These are phyloP conservation scores for Anagrus nilaparvatae DNA, from an alignment of 1,140 invertebrate species.

Conservation along the genomic window DNA sequence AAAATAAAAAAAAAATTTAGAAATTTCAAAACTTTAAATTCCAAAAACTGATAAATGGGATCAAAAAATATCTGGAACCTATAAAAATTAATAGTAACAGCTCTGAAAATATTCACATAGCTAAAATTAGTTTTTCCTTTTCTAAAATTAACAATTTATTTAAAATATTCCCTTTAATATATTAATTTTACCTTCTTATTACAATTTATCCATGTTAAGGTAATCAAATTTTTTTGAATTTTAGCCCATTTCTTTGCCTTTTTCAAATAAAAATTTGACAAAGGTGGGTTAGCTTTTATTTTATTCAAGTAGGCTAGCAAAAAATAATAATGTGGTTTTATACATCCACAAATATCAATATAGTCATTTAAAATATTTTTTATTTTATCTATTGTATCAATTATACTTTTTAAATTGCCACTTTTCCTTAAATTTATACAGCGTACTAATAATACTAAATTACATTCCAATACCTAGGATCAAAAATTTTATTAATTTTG, in stretches of 20 bases:
- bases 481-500: no score
- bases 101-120: no score
- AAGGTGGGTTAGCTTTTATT: slow-evolving; percentile 1
- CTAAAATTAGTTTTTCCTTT: no score
- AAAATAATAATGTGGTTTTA: slow-evolving; percentile 20
- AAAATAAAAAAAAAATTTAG: no score
- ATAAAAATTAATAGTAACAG: no score
- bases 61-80: no score
- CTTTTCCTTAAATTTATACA: slow-evolving; percentile 19
- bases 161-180: slow-evolving; percentile 7
- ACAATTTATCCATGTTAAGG: slow-evolving; percentile 17
- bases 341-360: background rate
- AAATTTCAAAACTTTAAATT: no score
- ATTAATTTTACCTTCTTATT: slow-evolving; percentile 19
- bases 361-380: slow-evolving; percentile 1
- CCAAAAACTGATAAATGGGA: no score
- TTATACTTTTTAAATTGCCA: slow-evolving; percentile 3
- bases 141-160: slow-evolving; percentile 17
- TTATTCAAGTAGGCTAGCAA: slow-evolving; percentile 19
- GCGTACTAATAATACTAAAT: slow-evolving; percentile 17
- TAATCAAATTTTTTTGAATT: slow-evolving; percentile 15
- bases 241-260: slow-evolving; percentile 13
- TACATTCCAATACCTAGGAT: slow-evolving; percentile 21
- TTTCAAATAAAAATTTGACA: background rate
- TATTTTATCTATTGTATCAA: slow-evolving; percentile 7